Conservation (phyloP, 2,113 vertebrate genomes). For the Triplophysa tibetana region DNA sequence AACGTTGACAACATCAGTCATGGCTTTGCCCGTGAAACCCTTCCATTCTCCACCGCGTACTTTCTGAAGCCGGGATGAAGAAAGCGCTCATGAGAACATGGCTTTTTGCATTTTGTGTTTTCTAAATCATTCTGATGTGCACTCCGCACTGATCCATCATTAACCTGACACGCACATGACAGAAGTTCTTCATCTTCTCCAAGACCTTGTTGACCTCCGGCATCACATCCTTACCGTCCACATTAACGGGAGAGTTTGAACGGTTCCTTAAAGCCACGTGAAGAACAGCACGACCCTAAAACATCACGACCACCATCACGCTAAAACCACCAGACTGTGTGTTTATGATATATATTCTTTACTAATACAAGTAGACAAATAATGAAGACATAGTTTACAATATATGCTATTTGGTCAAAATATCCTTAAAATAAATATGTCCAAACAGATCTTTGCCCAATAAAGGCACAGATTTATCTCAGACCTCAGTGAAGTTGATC, state of each 20-base stretch:
- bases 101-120: background rate
- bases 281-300: slow-evolving; percentile 90
- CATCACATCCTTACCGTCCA: slow-evolving; percentile 92
- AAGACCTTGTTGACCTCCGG: slow-evolving; percentile 92
- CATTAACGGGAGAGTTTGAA: slow-evolving; percentile 83
- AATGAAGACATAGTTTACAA: background rate
- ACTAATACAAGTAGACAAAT: background rate
- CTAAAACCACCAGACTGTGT: background rate
- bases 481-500: slow-evolving; percentile 97
- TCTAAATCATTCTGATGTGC: no score
- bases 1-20: slow-evolving; percentile 91
- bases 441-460: slow-evolving; percentile 3
- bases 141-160: no score
- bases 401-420: background rate
- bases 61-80: slow-evolving; percentile 68
- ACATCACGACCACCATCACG: slow-evolving; percentile 13
- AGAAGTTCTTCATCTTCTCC: slow-evolving; percentile 95
- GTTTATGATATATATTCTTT: background rate
- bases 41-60: slow-evolving; percentile 95
- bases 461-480: background rate
- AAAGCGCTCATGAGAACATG: background rate
- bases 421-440: background rate
- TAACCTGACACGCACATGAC: slow-evolving; percentile 76
- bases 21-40: slow-evolving; percentile 89
- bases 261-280: slow-evolving; percentile 94